Percentiles rank a stretch among this genome's conserved stretches.
These are phyloP conservation scores for Cirrhinus mrigala DNA, from an alignment of 2,797 vertebrate species.

Conservation along the genomic window DNA sequence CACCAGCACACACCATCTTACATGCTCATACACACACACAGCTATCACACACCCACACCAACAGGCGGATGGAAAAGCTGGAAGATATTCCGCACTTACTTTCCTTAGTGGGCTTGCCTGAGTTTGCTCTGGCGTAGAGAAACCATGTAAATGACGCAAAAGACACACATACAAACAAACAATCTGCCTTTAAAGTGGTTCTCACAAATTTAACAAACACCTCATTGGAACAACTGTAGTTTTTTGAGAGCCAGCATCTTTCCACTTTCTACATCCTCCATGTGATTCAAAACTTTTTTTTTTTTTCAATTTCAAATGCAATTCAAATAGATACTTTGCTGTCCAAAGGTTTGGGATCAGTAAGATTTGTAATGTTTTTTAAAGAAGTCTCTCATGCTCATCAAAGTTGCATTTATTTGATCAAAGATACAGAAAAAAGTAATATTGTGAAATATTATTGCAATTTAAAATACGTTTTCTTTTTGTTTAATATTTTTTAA, in stretches of 20 bases:
- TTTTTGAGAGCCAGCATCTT: background rate
- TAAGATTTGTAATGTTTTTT: too few species aligned
- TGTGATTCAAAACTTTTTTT: background rate
- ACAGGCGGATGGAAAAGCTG: constrained; percentile 66
- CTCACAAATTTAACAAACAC: constrained; percentile 40
- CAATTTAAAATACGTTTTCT: too few species aligned
- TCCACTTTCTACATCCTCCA: background rate
- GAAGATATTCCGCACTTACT: constrained; percentile 90
- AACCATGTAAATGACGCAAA: constrained; percentile 82
- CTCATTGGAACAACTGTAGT: constrained; percentile 7
- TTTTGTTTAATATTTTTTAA: too few species aligned
- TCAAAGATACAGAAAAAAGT: too few species aligned
- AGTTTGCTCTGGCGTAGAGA: constrained; percentile 98
- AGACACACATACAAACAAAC: constrained; percentile 70
- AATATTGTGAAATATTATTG: too few species aligned
- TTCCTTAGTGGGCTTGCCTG: constrained; percentile 96
- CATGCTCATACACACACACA: constrained; percentile 60
- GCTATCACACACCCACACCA: constrained; percentile 60
- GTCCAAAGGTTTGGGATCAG: too few species aligned
- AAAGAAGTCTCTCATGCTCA: too few species aligned
- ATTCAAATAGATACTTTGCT: background rate
- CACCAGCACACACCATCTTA: constrained; percentile 53
- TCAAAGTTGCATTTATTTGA: too few species aligned
- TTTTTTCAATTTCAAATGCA: background rate
- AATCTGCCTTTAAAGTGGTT: constrained; percentile 70